Evolutionary conservation across 1,140 invertebrate species (phyloP).

Genomic region (Tetranychus urticae): DNA sequence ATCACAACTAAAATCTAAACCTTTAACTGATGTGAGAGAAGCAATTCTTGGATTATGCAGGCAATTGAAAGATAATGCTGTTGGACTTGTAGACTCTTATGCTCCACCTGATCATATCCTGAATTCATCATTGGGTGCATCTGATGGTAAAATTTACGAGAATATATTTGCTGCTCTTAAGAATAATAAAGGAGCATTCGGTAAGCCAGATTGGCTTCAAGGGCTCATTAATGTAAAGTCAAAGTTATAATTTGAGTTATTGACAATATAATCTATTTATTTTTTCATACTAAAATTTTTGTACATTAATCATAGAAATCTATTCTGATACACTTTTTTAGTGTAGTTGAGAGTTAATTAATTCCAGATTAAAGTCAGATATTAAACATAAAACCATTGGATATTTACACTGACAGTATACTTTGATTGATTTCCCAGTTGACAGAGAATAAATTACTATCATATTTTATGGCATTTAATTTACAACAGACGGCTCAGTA

Average conservation of each 20-base stretch:
- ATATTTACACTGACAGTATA: too few relatives aligned
- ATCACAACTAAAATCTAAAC: not conserved
- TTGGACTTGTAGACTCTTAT: slow-evolving; percentile 54
- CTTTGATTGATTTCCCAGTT: too few relatives aligned
- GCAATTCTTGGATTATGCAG: slow-evolving; percentile 35
- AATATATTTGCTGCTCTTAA: slow-evolving; percentile 22
- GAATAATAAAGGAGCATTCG: slow-evolving; percentile 17
- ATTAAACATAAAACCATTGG: too few relatives aligned
- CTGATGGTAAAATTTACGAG: slow-evolving; percentile 57
- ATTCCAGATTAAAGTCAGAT: too few relatives aligned
- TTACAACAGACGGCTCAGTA: too few relatives aligned
- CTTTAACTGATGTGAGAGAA: slow-evolving; percentile 11
- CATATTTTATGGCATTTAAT: too few relatives aligned
- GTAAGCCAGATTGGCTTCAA: slow-evolving; percentile 21
- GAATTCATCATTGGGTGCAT: slow-evolving; percentile 48
- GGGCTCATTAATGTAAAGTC: slow-evolving; percentile 16
- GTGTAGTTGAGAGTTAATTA: too few relatives aligned
- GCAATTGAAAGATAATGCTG: slow-evolving; percentile 40
- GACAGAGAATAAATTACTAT: too few relatives aligned
- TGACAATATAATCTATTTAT: not conserved
- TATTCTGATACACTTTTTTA: too few relatives aligned
- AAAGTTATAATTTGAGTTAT: not conserved
- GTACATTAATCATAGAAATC: too few relatives aligned
- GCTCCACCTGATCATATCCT: slow-evolving; percentile 66
- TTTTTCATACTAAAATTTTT: not conserved